A percentile compares a stretch with the other conserved stretches of the same genome.
These are phyloP conservation scores for Natator depressus DNA, from an alignment of 2,113 vertebrate genomes.

Conservation along the genomic window DNA sequence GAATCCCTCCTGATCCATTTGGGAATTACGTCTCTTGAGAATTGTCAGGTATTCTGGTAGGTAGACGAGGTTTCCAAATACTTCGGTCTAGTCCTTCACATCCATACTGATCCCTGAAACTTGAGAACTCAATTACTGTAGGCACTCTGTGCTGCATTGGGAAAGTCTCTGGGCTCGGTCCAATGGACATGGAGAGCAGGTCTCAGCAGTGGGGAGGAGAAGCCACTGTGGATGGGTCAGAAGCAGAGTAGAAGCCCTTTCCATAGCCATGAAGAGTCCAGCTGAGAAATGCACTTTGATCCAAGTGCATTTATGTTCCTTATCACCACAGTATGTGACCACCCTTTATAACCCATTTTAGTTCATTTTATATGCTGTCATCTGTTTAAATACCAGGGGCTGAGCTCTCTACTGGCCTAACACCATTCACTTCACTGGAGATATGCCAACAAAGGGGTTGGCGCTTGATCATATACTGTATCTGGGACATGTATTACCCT, in stretches of 20 bases:
- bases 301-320: not conserved
- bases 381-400: not conserved
- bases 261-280: not conserved
- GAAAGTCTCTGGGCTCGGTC: not conserved
- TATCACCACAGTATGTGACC: not conserved
- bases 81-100: not conserved
- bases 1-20: not conserved
- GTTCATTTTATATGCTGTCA: rapidly evolving
- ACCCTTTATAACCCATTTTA: not conserved
- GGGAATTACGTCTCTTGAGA: not conserved
- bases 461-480: not conserved
- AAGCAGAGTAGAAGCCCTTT: not conserved
- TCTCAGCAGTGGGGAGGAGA: not conserved
- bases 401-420: not conserved
- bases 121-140: not conserved
- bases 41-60: not conserved
- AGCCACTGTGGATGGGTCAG: not conserved
- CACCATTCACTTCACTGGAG: not conserved
- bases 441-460: not conserved
- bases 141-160: not conserved
- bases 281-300: not conserved
- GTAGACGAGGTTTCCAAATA: not conserved
- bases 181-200: not conserved
- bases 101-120: not conserved
- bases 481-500: rapidly evolving